phyloP scores from a whole-genome alignment of 2,888 invertebrate species.

The Leptinotarsa rubiginosa region DNA sequence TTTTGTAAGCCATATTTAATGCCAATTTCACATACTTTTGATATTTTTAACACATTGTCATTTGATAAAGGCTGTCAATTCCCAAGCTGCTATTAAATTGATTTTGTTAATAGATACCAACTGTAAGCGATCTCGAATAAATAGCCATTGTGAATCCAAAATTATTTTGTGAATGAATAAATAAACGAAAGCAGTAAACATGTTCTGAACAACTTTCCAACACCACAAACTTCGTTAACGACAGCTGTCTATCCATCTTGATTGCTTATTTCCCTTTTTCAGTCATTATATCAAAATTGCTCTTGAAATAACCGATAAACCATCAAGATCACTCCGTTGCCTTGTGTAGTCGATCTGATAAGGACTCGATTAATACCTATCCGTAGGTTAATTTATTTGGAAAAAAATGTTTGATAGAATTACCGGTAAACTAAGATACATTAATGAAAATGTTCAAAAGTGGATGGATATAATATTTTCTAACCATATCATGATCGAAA shows the following conservation, averaged over 20 bases:
- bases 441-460: neutral
- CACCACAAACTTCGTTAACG: constrained; percentile 43
- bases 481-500: neutral
- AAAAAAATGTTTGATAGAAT: constrained; percentile 27
- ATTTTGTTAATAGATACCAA: neutral
- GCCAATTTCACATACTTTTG: too few species aligned
- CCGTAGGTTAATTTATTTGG: constrained; percentile 40
- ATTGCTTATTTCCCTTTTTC: constrained; percentile 55
- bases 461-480: neutral
- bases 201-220: constrained; percentile 10
- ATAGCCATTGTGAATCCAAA: neutral
- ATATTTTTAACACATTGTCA: too few species aligned
- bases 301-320: constrained; percentile 52
- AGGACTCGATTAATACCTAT: constrained; percentile 42
- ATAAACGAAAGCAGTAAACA: constrained; percentile 12
- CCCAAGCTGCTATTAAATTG: neutral
- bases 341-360: constrained; percentile 44
- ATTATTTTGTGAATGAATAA: neutral
- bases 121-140: neutral
- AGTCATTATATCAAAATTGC: constrained; percentile 56
- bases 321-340: constrained; percentile 44
- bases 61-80: neutral
- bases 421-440: constrained; percentile 1
- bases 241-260: constrained; percentile 54
- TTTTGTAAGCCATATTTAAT: too few species aligned